A percentile compares a stretch with the other conserved stretches of the same genome.
Evolutionary conservation across 2,797 vertebrate species (phyloP).

Genomic region (Gouania willdenowi): DNA sequence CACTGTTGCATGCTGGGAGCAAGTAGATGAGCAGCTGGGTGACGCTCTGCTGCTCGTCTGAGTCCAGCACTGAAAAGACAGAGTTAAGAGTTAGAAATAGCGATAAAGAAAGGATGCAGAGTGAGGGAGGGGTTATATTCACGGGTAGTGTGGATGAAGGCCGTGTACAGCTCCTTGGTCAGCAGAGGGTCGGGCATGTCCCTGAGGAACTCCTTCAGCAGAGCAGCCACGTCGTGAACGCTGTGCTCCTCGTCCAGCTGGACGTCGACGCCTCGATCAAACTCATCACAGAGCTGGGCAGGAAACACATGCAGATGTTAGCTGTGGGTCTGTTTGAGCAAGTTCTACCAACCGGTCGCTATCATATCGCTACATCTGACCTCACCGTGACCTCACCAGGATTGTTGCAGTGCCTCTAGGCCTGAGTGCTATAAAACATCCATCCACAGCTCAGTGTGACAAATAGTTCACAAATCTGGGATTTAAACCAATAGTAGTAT

Average conservation of each 20-base stretch:
- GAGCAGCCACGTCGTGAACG: constrained; percentile 90
- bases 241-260: constrained; percentile 90
- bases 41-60: constrained; percentile 82
- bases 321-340: constrained; percentile 13
- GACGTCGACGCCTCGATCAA: constrained; percentile 88
- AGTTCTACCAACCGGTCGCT: constrained; percentile 8
- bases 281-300: constrained; percentile 88
- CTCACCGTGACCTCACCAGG: constrained; percentile 20
- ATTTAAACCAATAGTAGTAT: no score
- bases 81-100: neutral
- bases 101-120: constrained; percentile 30
- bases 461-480: no score
- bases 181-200: constrained; percentile 95
- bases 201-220: constrained; percentile 93
- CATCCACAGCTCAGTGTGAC: no score
- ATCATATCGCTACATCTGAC: constrained; percentile 24
- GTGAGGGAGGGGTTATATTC: no score
- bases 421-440: no score
- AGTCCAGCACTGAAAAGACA: constrained; percentile 78
- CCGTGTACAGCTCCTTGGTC: constrained; percentile 91
- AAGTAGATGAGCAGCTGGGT: constrained; percentile 90
- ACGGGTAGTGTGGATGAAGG: constrained; percentile 88
- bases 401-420: neutral
- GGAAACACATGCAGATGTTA: constrained; percentile 27
- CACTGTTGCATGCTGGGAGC: constrained; percentile 94